phyloP scores from a whole-genome alignment of 2,888 invertebrate genomes.

The Halictus quadricinctus region DNA sequence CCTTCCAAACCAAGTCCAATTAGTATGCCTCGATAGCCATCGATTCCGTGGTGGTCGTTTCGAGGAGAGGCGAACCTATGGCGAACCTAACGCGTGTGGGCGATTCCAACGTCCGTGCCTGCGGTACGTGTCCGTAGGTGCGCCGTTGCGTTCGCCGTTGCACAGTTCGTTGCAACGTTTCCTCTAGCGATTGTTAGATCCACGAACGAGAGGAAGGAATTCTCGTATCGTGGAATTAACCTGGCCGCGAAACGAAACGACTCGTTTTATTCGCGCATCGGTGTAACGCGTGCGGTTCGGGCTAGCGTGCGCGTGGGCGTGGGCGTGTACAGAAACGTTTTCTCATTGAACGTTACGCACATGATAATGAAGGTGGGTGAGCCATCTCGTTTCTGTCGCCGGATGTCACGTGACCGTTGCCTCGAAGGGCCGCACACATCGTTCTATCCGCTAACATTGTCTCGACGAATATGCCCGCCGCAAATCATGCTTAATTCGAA shows the following conservation, averaged over 20 bases:
- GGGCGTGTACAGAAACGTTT: slow-evolving; percentile 67
- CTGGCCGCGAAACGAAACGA: slow-evolving; percentile 40
- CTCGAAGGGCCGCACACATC: slow-evolving; percentile 55
- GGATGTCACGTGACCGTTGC: slow-evolving; percentile 66
- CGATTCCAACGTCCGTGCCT: slow-evolving; percentile 22
- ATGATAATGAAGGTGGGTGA: slow-evolving; percentile 72
- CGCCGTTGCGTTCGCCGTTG: slow-evolving; percentile 26
- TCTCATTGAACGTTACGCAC: slow-evolving; percentile 68
- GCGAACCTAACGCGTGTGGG: slow-evolving; percentile 50
- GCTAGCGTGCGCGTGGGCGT: slow-evolving; percentile 58
- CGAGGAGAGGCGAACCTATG: slow-evolving; percentile 27
- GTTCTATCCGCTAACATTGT: slow-evolving; percentile 13
- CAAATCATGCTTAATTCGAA: not conserved
- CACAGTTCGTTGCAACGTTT: slow-evolving; percentile 25
- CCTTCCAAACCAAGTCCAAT: slow-evolving; percentile 38
- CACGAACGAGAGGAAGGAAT: slow-evolving; percentile 19
- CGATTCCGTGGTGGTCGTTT: slow-evolving; percentile 47
- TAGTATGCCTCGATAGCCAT: slow-evolving; percentile 60
- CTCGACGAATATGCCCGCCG: not conserved
- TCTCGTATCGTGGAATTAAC: slow-evolving; percentile 22
- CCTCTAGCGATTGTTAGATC: slow-evolving; percentile 9
- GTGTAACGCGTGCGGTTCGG: slow-evolving; percentile 22
- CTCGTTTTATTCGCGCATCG: slow-evolving; percentile 52
- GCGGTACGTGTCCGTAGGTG: slow-evolving; percentile 34
- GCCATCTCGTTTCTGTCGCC: slow-evolving; percentile 62